Base-by-base conservation (phyloP, 2,797 vertebrate species). In the Epinephelus malabaricus region DNA sequence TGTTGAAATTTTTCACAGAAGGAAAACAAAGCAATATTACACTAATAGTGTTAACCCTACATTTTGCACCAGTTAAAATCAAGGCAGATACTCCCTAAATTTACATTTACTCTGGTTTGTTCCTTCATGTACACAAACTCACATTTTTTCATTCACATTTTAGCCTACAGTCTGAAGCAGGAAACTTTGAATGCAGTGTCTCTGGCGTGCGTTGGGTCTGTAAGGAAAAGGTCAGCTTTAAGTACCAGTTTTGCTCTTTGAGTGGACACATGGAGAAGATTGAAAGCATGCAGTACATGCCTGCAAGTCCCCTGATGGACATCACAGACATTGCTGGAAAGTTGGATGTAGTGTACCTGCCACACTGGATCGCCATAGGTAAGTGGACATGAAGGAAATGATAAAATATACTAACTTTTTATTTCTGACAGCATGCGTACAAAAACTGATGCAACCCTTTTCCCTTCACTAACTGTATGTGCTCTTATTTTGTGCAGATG, bases 281-380 rank as follows among this genome's bases (percentile, higher is more conserved):
- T 40, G 53, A 83, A 27, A 17, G 13, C 46, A 46, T 46, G 4
- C 9, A 38, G 0, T 82, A 68, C 68, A 54, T 67, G 46, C 63
- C 79, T 75, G 83, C 71, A 64, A 76, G 73, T 40, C 73, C 83
- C 17, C 54, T 79, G 2, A 68, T 85, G 10, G 56, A 79, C 63
- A 19, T 82, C 47, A 61, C n/a, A 27, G 53, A 76, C 23, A 38
- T 34, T 27, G n/a, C 30, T 66, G 78, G 78, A 51, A 74, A 27
- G 73, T 17, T 84, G 0, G 14, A 9, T 18, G 69, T 51, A 30
- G 78, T 84, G 8, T 34, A 73, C 25, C 60, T 84, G 64, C 65
- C 49, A 3, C 82, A 85, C 82, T 84, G 73, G 77, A 34, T 84
- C 64, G 73, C 64, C 59, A 55, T 25, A 3, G 59, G 82, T 84